Evolutionary conservation across 1,140 invertebrate species (phyloP), one percentile per base, ranked within the genome.

Genomic region (Agrypnia vestita): DNA sequence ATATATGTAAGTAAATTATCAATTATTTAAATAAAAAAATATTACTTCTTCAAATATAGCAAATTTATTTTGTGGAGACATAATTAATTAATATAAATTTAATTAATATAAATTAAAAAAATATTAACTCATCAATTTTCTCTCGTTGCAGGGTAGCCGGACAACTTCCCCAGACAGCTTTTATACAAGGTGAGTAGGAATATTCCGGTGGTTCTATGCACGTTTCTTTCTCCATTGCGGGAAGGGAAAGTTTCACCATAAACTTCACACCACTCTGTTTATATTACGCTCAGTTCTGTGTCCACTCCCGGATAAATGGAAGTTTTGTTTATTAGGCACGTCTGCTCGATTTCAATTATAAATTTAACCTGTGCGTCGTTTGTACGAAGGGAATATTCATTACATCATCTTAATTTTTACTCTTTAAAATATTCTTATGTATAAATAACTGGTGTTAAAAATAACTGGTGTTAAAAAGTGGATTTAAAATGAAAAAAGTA

Each of bases 261-360:
- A 35, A 59, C 21, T 59, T 59, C 55, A 21, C 55, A 59, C 55
- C 55, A 17, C 15, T 56, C 55, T 15, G 55, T 21, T 59, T 59
- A 59, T 59, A 56, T 56, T 56, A 17, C 55, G 17, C 55, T 59
- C 55, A 10, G 55, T 59, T 59, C 9, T 59, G 13, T 35, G 55
- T 21, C 15, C 55, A 59, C 55, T 59, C 55, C 17, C 12, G 55
- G 0, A 21, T 59, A 21, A 3, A 59, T 8, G 17, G 21, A 56
- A 56, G 21, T 59, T 59, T 59, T 56, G 1, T 19, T 19, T 4
- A 56, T 17, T 35, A 35, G 25, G 25, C 25, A 35, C 25, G 25
- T 35, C 25, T 35, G 25, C 25, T 35, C 25, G 25, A 35, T 35
- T 35, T 35, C 25, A 35, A 35, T 35, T 35, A 35, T 35, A 35